phyloP scores from a whole-genome alignment of 2,888 invertebrate species.

The Endomychus coccineus region DNA sequence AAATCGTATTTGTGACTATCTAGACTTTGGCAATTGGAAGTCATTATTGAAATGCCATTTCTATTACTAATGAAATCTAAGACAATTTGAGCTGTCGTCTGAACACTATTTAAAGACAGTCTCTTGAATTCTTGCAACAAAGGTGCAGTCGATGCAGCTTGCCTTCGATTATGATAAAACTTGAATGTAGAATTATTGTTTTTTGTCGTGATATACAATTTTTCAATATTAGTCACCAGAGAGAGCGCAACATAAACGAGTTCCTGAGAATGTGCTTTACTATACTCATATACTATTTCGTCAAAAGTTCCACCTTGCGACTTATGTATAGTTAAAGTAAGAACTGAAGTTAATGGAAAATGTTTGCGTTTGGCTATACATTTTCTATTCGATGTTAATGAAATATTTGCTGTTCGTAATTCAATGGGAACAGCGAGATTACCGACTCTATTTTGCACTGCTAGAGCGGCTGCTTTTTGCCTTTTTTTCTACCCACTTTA shows the following conservation, averaged over 20 bases:
- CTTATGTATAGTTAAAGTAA: constrained; percentile 27
- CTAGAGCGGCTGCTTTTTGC: constrained; percentile 4
- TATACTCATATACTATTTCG: constrained; percentile 23
- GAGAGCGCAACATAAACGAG: constrained; percentile 16
- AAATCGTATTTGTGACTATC: constrained; percentile 13
- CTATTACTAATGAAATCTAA: constrained; percentile 11
- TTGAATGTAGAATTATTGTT: constrained; percentile 9
- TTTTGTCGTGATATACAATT: constrained; percentile 5
- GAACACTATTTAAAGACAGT: constrained; percentile 5
- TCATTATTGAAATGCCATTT: constrained; percentile 12
- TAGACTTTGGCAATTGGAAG: constrained; percentile 19
- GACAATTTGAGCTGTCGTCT: constrained; percentile 9
- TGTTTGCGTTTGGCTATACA: constrained; percentile 20
- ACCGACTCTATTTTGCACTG: not conserved
- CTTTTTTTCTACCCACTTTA: constrained; percentile 4
- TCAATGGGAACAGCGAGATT: constrained; percentile 4
- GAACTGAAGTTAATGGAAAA: constrained; percentile 22
- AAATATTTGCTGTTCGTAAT: constrained; percentile 3
- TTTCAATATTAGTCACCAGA: constrained; percentile 21
- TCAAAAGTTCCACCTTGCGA: constrained; percentile 27
- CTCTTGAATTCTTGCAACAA: constrained; percentile 14
- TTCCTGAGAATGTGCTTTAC: constrained; percentile 9
- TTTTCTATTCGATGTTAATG: constrained; percentile 2
- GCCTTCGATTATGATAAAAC: constrained; percentile 10
- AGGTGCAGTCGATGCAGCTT: constrained; percentile 10